Evolutionary conservation across 2,113 vertebrate species (phyloP).

Genomic region (Anguilla japonica): DNA sequence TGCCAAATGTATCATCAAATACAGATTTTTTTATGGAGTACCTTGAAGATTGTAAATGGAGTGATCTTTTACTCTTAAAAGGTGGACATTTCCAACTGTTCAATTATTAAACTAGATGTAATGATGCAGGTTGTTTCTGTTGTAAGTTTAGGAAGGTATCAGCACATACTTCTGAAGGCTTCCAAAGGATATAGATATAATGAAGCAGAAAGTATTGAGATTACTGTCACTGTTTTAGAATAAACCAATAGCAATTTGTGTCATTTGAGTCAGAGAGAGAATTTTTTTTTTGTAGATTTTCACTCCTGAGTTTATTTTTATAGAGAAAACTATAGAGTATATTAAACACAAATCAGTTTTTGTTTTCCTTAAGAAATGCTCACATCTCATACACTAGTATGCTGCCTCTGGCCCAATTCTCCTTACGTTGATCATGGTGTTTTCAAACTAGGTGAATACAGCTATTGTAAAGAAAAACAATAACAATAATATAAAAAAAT

Average conservation of each 20-base stretch:
- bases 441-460: slow-evolving; percentile 4
- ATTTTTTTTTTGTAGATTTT: slow-evolving; percentile 27
- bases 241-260: slow-evolving; percentile 21
- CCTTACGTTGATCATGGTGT: background rate
- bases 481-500: background rate
- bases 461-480: background rate
- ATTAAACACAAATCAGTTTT: slow-evolving; percentile 14
- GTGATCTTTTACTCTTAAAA: background rate
- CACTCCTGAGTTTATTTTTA: slow-evolving; percentile 29
- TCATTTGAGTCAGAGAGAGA: slow-evolving; percentile 9
- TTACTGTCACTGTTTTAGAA: slow-evolving; percentile 34
- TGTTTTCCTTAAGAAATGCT: background rate
- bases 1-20: background rate
- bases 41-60: background rate
- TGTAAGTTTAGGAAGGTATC: slow-evolving; percentile 4
- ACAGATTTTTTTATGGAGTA: background rate
- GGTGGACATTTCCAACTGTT: background rate
- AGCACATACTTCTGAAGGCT: slow-evolving; percentile 21
- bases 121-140: background rate
- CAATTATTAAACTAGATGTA: slow-evolving; percentile 17
- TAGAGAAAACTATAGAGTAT: no score
- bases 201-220: slow-evolving; percentile 12
- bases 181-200: slow-evolving; percentile 23
- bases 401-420: background rate
- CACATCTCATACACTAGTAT: slow-evolving; percentile 12